A percentile compares a stretch with the other conserved stretches of the same genome.
Conservation (phyloP, 1,140 invertebrate species). For the Andrena cerasifolii region DNA sequence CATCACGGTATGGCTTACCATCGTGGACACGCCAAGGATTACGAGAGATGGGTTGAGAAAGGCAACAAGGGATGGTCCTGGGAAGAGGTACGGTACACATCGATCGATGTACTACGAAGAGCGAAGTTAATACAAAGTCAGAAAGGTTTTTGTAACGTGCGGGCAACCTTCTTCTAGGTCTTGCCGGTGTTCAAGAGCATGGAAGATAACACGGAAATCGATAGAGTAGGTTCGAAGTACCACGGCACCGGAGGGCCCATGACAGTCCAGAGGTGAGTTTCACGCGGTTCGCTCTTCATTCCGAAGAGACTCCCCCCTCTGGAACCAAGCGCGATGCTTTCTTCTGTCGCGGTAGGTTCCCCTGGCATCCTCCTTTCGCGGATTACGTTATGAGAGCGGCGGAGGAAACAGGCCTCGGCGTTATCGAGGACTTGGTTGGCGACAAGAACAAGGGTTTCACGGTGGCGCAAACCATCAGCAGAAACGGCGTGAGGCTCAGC, state of each 20-base stretch:
- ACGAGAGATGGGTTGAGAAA: constrained; percentile 83
- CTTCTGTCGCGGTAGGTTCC: constrained; percentile 75
- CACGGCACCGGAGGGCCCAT: constrained; percentile 81
- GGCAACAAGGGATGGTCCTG: constrained; percentile 85
- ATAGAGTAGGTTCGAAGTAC: constrained; percentile 75
- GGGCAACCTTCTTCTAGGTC: constrained; percentile 68
- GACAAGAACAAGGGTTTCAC: constrained; percentile 80
- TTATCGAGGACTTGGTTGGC: constrained; percentile 85
- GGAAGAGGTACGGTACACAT: constrained; percentile 76
- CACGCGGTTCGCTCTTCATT: neutral
- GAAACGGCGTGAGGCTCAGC: constrained; percentile 86
- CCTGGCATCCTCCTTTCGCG: constrained; percentile 82
- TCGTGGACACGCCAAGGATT: constrained; percentile 85
- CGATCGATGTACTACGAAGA: neutral
- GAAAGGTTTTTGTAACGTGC: neutral
- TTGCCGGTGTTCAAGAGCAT: constrained; percentile 84
- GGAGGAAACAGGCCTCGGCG: constrained; percentile 82
- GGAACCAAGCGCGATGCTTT: no score
- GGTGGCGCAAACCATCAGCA: constrained; percentile 82
- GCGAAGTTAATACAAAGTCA: neutral
- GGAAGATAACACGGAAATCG: constrained; percentile 83
- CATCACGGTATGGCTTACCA: constrained; percentile 88
- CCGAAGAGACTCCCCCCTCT: constrained; percentile 16
- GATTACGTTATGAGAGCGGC: constrained; percentile 85
- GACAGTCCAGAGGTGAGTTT: constrained; percentile 80